These are phyloP conservation scores for Arvicanthis niloticus DNA, from an alignment of 2,113 vertebrate species.

Conservation along the genomic window DNA sequence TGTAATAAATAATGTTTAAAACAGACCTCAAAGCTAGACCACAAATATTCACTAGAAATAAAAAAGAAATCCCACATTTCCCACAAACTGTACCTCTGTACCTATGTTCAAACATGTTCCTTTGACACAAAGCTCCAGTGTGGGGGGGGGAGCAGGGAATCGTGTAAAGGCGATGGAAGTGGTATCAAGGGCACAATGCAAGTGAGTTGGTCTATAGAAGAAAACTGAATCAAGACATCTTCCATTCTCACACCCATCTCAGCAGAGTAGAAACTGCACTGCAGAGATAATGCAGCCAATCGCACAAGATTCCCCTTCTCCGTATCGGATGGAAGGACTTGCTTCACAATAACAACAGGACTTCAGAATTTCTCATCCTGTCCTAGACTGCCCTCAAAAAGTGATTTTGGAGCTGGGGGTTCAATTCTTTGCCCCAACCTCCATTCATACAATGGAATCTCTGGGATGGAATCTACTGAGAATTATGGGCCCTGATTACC, in stretches of 20 bases:
- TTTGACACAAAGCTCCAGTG: not conserved
- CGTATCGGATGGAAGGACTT: not conserved
- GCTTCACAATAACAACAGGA: not conserved
- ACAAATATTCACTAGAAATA: conserved; percentile 4
- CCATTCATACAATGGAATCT: not conserved
- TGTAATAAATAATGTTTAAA: not conserved
- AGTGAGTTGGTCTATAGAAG: not conserved
- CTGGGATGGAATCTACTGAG: not conserved
- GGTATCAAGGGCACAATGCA: not conserved
- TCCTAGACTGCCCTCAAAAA: not conserved
- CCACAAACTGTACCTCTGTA: not conserved
- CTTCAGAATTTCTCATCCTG: not conserved
- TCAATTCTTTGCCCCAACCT: not conserved
- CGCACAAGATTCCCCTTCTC: not conserved
- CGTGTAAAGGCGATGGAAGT: not conserved
- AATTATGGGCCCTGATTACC: not conserved
- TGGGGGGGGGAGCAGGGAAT: no score
- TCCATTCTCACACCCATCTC: not conserved
- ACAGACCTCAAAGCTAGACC: not conserved
- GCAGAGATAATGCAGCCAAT: not conserved
- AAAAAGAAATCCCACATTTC: not conserved
- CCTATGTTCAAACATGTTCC: not conserved
- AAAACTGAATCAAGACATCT: not conserved
- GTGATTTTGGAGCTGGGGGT: not conserved
- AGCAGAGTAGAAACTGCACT: not conserved